Percentiles rank a stretch among this genome's conserved stretches.
These are phyloP conservation scores for Pampus argenteus DNA, from an alignment of 2,797 vertebrate species.

Conservation along the genomic window DNA sequence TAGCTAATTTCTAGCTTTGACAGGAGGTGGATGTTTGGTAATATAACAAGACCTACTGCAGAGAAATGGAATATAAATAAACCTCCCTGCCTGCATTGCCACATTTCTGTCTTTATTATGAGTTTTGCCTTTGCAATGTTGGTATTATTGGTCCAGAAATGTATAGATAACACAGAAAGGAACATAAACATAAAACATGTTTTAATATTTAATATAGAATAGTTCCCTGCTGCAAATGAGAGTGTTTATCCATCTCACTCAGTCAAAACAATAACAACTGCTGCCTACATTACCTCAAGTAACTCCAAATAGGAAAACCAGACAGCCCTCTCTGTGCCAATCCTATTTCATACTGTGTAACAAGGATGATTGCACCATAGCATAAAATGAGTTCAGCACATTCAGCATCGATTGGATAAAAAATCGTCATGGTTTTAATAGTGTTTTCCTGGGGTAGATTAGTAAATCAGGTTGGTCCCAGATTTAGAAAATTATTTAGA, in stretches of 20 bases:
- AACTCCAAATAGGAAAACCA: constrained; percentile 48
- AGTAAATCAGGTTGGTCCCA: constrained; percentile 74
- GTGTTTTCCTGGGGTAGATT: constrained; percentile 61
- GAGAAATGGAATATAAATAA: constrained; percentile 19
- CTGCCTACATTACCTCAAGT: constrained; percentile 55
- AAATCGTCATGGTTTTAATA: constrained; percentile 58
- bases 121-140: constrained; percentile 20
- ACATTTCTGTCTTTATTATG: constrained; percentile 22
- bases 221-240: constrained; percentile 50
- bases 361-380: constrained; percentile 60
- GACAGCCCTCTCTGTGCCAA: constrained; percentile 64
- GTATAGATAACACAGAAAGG: constrained; percentile 35
- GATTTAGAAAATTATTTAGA: constrained; percentile 55
- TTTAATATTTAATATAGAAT: constrained; percentile 63
- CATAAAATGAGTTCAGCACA: constrained; percentile 66
- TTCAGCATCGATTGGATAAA: constrained; percentile 47
- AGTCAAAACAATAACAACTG: constrained; percentile 56
- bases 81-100: constrained; percentile 6
- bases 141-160: constrained; percentile 33
- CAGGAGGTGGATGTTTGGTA: constrained; percentile 3
- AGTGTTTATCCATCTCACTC: constrained; percentile 58
- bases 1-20: constrained; percentile 9
- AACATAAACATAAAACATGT: constrained; percentile 25
- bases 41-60: constrained; percentile 12
- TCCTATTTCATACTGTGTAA: constrained; percentile 71